Evolutionary conservation across 2,797 vertebrate species (phyloP), one percentile per base, ranked within the genome.

Genomic region (Geotria australis): DNA sequence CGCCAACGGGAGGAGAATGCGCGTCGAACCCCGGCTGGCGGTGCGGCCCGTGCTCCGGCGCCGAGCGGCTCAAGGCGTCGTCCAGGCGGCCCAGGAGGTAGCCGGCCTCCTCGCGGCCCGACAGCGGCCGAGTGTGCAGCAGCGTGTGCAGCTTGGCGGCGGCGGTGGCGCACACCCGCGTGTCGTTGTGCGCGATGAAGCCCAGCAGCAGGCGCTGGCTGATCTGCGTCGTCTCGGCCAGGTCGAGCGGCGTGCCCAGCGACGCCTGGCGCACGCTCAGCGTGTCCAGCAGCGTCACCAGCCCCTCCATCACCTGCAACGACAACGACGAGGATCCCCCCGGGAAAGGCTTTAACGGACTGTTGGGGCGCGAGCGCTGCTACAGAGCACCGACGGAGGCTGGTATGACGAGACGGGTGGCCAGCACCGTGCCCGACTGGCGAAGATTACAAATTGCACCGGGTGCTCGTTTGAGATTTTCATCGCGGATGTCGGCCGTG

Each of bases 201-300:
- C 82, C 83, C 0, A 82, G 66, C 38, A 98, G 84, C 61, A 98
- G 72, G 5, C 79, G 78, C 48, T 95, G 74, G 58, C 88, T 86
- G 0, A 89, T 77, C 72, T 89, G 84, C 1, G 86, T 79, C 85
- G 95, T 93, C 69, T 93, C 85, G 59, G 72, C 79, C 46, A 93
- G 78, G 48, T 94, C 82, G 0, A 73, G 67, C 10, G 74, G 64
- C 38, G 79, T 76, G 0, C 70, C 60, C 61, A 66, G 70, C 64
- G 76, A 71, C 67, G 80, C 78, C 12, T 80, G 77, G 88, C 91
- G 95, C 8, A 75, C 85, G 1, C 81, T 75, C 61, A 96, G 73
- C 65, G 71, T 79, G 70, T 96, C 91, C 61, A 96, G 73, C 59
- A 98, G 76, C 72, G 79, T 79, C 66, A 84, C 82, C 66, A 89